Evolutionary conservation across 2,797 vertebrate species (phyloP).

Genomic region (Sebastes diaconus): DNA sequence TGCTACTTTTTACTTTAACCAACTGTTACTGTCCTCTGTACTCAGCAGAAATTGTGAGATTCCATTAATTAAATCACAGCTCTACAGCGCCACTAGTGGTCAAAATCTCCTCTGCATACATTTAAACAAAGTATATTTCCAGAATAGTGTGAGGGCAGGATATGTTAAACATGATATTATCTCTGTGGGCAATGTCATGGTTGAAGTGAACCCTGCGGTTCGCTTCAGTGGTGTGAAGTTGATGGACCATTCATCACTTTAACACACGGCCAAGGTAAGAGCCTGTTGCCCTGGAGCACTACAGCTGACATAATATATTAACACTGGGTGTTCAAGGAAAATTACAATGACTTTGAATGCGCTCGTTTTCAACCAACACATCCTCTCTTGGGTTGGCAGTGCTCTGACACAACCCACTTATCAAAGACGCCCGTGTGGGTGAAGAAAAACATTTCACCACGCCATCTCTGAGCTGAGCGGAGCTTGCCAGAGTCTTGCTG

Average conservation of each 20-base stretch:
- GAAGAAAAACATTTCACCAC: slow-evolving; percentile 55
- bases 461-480: slow-evolving; percentile 23
- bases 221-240: slow-evolving; percentile 56
- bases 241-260: slow-evolving; percentile 72
- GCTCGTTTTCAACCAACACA: slow-evolving; percentile 32
- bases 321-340: slow-evolving; percentile 52
- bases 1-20: neutral
- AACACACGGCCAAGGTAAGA: slow-evolving; percentile 69
- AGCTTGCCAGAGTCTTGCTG: slow-evolving; percentile 54
- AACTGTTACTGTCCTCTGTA: neutral
- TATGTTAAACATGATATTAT: slow-evolving; percentile 50
- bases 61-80: neutral
- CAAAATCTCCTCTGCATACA: neutral
- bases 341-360: slow-evolving; percentile 63
- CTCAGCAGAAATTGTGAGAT: neutral
- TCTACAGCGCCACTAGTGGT: neutral
- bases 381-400: slow-evolving; percentile 39
- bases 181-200: slow-evolving; percentile 57
- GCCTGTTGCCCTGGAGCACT: slow-evolving; percentile 54
- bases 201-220: slow-evolving; percentile 55
- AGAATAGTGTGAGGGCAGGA: slow-evolving; percentile 12
- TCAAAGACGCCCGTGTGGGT: slow-evolving; percentile 58
- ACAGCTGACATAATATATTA: slow-evolving; percentile 65
- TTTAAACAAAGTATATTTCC: slow-evolving; percentile 25
- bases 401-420: slow-evolving; percentile 55